Evolutionary conservation across 2,113 vertebrate species (phyloP).

Genomic region (Anseranas semipalmata): DNA sequence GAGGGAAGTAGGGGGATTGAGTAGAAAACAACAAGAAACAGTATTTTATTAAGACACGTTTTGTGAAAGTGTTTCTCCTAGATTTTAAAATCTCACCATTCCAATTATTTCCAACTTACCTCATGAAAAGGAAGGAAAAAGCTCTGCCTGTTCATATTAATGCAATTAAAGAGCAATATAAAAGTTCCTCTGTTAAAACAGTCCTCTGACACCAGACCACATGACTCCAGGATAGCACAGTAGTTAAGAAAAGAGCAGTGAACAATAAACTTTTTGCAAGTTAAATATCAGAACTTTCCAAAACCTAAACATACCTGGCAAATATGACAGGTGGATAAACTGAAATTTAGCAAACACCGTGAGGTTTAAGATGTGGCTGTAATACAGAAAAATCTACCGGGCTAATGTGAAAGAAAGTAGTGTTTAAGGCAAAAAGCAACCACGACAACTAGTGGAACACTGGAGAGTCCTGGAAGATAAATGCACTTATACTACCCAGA

Average conservation of each 20-base stretch:
- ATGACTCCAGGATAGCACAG: background rate
- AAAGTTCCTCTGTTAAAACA: background rate
- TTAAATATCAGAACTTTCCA: background rate
- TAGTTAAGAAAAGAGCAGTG: background rate
- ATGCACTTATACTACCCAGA: background rate
- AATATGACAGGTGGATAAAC: background rate
- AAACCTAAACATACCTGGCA: background rate
- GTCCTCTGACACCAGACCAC: background rate
- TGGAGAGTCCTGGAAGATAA: background rate
- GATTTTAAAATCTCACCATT: background rate
- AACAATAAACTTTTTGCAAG: background rate
- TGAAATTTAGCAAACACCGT: background rate
- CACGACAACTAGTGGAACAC: fast-evolving
- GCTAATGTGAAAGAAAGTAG: background rate
- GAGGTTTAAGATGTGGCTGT: background rate
- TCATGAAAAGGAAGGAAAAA: background rate
- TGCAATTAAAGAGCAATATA: background rate
- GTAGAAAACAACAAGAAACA: background rate
- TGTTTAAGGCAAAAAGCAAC: background rate
- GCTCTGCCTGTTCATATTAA: background rate
- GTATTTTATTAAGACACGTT: background rate
- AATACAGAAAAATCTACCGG: background rate
- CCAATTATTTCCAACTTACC: background rate
- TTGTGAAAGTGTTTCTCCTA: background rate
- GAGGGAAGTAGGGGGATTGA: background rate